These are phyloP conservation scores for Ganaspis sp. DNA, from an alignment of 1,140 invertebrate genomes.

Conservation along the genomic window DNA sequence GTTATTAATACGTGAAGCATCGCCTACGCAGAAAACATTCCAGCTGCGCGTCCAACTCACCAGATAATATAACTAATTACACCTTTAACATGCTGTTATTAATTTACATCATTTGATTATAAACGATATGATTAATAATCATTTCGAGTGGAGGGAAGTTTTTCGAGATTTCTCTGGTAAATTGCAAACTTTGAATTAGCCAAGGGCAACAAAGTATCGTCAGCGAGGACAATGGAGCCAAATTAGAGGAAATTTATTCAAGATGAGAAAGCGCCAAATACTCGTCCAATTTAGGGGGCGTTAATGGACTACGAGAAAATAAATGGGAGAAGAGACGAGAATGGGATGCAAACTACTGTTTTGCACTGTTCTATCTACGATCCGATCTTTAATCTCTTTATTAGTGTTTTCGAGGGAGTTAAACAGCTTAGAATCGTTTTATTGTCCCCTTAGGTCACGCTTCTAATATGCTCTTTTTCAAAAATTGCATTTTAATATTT, in stretches of 20 bases:
- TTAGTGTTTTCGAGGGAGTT: neutral
- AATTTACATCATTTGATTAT: conserved; percentile 52
- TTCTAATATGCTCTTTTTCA: neutral
- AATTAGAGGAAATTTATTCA: neutral
- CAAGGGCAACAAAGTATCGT: neutral
- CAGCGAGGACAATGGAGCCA: neutral
- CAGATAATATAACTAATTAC: conserved; percentile 60
- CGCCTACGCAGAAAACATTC: conserved; percentile 51
- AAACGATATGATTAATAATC: conserved; percentile 52
- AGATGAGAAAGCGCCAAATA: conserved; percentile 12
- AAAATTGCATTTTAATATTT: neutral
- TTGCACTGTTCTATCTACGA: neutral
- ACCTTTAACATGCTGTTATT: conserved; percentile 52
- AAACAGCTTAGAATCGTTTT: neutral
- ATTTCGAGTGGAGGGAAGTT: neutral
- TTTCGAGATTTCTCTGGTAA: neutral
- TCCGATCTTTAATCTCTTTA: conserved; percentile 18
- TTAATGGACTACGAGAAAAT: neutral
- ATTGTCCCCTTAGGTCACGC: neutral
- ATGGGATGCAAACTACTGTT: neutral
- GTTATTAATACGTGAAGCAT: conserved; percentile 51
- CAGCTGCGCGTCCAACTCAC: conserved; percentile 39
- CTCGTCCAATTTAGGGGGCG: neutral
- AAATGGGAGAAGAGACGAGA: conserved; percentile 1
- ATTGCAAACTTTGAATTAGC: neutral